phyloP scores from a whole-genome alignment of 2,888 invertebrate species.

The Drosophila pseudotalamancana region DNA sequence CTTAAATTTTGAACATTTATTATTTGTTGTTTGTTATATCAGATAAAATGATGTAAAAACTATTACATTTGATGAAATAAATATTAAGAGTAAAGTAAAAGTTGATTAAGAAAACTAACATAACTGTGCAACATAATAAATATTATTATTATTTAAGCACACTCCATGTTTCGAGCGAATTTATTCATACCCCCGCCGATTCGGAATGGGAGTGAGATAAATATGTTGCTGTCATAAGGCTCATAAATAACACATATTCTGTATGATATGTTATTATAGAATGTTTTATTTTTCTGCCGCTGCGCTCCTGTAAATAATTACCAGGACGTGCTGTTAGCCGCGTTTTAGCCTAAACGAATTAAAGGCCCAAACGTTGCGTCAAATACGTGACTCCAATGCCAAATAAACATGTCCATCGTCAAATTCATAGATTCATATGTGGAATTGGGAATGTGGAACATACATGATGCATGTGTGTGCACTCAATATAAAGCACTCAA shows the following conservation, averaged over 20 bases:
- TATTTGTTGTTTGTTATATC: no score
- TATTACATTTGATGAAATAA: no score
- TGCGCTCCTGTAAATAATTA: conserved; percentile 76
- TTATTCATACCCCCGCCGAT: conserved; percentile 64
- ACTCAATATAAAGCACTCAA: conserved; percentile 66
- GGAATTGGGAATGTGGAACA: neutral
- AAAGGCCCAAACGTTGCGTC: conserved; percentile 78
- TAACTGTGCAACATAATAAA: neutral
- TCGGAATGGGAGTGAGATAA: conserved; percentile 50
- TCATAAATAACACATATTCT: conserved; percentile 69
- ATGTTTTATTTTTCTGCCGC: conserved; percentile 51
- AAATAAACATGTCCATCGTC: conserved; percentile 41
- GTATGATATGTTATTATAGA: conserved; percentile 64
- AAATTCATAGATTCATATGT: conserved; percentile 10
- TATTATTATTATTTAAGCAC: conserved; percentile 12
- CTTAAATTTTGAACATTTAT: no score
- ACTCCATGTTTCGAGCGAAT: conserved; percentile 31
- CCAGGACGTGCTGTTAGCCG: conserved; percentile 60
- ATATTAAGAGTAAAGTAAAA: neutral
- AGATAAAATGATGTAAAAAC: no score
- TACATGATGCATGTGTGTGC: conserved; percentile 35
- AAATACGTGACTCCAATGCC: conserved; percentile 77
- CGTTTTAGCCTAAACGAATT: conserved; percentile 71
- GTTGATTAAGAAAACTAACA: neutral
- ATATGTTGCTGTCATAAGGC: conserved; percentile 62